Evolutionary conservation across 2,888 invertebrate species (phyloP).

Genomic region (Taenaris catops): DNA sequence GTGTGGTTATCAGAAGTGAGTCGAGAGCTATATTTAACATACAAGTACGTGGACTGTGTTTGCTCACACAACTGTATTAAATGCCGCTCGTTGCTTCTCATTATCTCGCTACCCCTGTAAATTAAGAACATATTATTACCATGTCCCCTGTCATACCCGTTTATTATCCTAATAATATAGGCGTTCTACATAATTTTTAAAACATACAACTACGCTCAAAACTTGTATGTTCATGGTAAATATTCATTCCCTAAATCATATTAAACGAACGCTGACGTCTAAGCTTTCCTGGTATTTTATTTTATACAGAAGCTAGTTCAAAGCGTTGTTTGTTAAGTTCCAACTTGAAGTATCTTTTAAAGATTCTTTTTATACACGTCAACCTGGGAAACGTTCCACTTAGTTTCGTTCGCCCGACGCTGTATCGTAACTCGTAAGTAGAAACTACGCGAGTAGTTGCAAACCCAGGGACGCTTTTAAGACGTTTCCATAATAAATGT

Average conservation of each 20-base stretch:
- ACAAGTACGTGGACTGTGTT: constrained; percentile 43
- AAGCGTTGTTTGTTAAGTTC: constrained; percentile 46
- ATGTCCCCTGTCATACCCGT: constrained; percentile 19
- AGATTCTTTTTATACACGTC: constrained; percentile 66
- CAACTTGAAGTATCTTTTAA: constrained; percentile 55
- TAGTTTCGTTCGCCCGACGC: constrained; percentile 53
- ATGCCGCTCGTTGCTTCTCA: constrained; percentile 44
- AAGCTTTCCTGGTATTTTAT: constrained; percentile 6
- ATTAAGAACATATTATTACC: constrained; percentile 44
- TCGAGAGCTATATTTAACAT: constrained; percentile 48
- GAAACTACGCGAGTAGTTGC: constrained; percentile 58
- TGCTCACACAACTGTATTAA: constrained; percentile 47
- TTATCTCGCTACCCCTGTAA: constrained; percentile 48
- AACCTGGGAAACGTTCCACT: constrained; percentile 69
- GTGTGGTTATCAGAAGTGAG: constrained; percentile 63
- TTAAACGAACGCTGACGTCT: constrained; percentile 2
- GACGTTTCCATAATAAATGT: constrained; percentile 60
- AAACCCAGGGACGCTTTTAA: constrained; percentile 62
- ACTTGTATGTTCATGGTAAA: not conserved
- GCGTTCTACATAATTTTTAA: constrained; percentile 1
- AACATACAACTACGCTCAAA: not conserved
- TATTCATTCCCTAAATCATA: not conserved
- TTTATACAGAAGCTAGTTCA: constrained; percentile 5
- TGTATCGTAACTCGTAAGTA: constrained; percentile 54
- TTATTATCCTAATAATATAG: constrained; percentile 8